Conservation (phyloP, 2,113 vertebrate genomes). For the Amphilophus citrinellus region DNA sequence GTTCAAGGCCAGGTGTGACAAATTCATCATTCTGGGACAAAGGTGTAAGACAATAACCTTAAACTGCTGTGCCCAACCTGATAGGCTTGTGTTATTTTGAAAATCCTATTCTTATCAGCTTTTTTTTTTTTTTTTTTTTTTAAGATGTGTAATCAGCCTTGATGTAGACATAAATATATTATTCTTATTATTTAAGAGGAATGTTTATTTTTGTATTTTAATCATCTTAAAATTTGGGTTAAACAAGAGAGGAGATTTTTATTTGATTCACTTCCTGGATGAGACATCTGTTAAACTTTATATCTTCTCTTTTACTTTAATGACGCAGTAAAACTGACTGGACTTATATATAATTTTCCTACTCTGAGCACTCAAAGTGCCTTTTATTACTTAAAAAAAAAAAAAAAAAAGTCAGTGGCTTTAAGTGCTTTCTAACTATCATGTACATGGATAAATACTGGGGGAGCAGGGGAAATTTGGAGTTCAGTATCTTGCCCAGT, state of each 20-base stretch:
- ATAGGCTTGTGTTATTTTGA: background rate
- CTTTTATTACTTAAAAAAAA: too few relatives aligned
- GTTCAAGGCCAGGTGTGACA: slow-evolving; percentile 26
- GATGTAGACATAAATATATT: background rate
- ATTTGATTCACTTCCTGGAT: background rate
- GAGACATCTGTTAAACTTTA: background rate
- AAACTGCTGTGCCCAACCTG: background rate
- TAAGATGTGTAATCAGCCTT: background rate
- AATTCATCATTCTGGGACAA: slow-evolving; percentile 35
- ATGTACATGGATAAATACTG: background rate
- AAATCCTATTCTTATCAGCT: background rate
- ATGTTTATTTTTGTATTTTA: background rate
- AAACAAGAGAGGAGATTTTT: background rate
- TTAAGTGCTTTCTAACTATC: background rate
- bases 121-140: background rate
- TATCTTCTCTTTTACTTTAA: too few relatives aligned
- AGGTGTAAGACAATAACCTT: slow-evolving; percentile 20
- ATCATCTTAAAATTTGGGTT: background rate
- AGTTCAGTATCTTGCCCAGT: background rate
- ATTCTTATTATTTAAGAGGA: background rate
- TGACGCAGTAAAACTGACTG: too few relatives aligned
- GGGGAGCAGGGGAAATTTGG: background rate
- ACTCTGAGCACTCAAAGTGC: too few relatives aligned
- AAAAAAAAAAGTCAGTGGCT: background rate
- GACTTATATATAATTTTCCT: too few relatives aligned